Base-by-base conservation (phyloP, 2,113 vertebrate genomes). In the Nerophis lumbriciformis region DNA sequence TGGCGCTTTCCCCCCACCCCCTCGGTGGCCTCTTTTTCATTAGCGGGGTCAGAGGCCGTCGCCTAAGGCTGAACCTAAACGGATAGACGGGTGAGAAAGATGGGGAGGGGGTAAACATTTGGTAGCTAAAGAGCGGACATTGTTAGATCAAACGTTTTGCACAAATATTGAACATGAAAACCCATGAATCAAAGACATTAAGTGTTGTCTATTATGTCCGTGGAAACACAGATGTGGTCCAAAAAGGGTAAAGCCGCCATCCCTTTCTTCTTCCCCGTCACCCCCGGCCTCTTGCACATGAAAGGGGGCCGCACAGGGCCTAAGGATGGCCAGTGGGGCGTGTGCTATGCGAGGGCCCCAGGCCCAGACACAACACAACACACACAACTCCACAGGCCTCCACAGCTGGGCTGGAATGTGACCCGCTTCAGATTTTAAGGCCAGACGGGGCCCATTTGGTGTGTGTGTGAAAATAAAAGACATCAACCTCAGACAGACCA, bases 311-410 rank as follows among this genome's bases (percentile, higher is more conserved):
- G 78, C 77, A 14, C 83, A 78, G 72, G 79, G 83, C 81, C 77
- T 79, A 57, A 71, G 70, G 83, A 78, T 59, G 81, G 78, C 75
- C 66, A 71, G 79, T 79, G 83, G 83, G 80, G 80, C 84, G 73
- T 85, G 82, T 80, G 83, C 79, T 83, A 85, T 85, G 80, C 65
- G 68, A 87, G 87, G 85, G 87, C 85, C 87, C 85, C 84, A 90
- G 85, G 87, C 83, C 82, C 87, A 91, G 90, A 91, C 90, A 90
- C 87, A 91, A 91, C 90, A 91, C 87, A 88, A 86, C 90, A 90
- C 85, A 90, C 85, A 85, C 71, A 68, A 80, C 87, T 77, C 87
- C 68, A 78, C 85, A 68, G 87, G 88, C 78, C 78, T 79, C 75
- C 87, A 83, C 87, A 90, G 89, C 87, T 87, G 88, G 82, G 79